phyloP scores from a whole-genome alignment of 1,140 invertebrate genomes.

The Conus betulinus region DNA sequence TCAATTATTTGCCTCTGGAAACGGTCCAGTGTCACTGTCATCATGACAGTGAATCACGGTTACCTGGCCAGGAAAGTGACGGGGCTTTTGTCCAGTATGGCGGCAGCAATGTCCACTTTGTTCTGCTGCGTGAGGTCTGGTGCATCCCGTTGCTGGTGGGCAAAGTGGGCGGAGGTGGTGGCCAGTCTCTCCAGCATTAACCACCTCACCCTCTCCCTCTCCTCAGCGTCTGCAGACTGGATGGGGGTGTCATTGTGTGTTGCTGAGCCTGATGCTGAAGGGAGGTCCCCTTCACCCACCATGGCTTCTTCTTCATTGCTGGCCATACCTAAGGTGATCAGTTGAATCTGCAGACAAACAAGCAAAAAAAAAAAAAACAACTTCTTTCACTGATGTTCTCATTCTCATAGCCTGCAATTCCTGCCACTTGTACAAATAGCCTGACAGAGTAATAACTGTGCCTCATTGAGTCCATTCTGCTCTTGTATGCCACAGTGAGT shows the following conservation, averaged over 20 bases:
- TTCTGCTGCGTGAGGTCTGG: conserved; percentile 82
- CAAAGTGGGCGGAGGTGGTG: conserved; percentile 78
- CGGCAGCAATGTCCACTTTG: conserved; percentile 83
- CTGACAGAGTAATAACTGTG: too few species aligned
- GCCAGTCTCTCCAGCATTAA: conserved; percentile 49
- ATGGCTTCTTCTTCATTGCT: background rate
- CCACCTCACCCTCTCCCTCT: background rate
- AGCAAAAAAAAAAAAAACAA: background rate
- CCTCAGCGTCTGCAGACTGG: background rate
- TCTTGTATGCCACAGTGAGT: too few species aligned
- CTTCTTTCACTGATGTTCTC: background rate
- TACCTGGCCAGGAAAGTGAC: conserved; percentile 81
- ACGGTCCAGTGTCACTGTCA: too few species aligned
- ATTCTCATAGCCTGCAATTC: too few species aligned
- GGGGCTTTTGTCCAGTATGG: conserved; percentile 82
- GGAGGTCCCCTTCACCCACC: background rate
- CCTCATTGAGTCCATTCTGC: too few species aligned
- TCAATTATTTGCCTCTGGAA: too few species aligned
- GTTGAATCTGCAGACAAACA: background rate
- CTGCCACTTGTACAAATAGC: too few species aligned
- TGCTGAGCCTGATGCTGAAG: background rate
- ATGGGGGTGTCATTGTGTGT: background rate
- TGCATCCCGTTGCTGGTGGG: conserved; percentile 87
- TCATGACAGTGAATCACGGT: too few species aligned
- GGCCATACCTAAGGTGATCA: background rate